Percentiles rank a stretch among this genome's conserved stretches.
Conservation (phyloP, 2,797 vertebrate genomes). For the Alca torda region DNA sequence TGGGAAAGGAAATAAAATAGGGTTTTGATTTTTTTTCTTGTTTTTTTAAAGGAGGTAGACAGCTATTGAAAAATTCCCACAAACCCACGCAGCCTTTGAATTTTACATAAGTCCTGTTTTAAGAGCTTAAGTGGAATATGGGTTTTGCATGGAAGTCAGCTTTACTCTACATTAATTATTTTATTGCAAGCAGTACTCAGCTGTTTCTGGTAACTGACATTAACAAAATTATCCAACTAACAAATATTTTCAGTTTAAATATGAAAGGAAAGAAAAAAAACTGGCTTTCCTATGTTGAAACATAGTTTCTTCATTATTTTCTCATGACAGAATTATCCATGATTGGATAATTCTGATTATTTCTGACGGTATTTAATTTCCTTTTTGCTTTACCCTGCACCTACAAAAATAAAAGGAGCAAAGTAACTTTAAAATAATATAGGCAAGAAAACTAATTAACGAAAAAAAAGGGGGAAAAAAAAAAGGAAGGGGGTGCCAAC, state of each 20-base stretch:
- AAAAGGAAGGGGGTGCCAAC: neutral
- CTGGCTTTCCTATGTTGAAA: neutral
- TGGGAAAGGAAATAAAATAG: neutral
- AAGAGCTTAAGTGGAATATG: neutral
- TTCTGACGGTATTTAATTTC: slow-evolving; percentile 28
- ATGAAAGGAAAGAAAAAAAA: neutral
- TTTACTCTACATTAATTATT: neutral
- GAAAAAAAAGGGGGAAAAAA: neutral
- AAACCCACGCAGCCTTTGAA: neutral
- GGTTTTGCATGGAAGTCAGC: neutral
- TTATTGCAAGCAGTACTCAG: neutral
- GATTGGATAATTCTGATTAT: neutral
- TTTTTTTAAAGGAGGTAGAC: neutral
- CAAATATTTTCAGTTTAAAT: neutral
- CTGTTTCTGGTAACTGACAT: neutral
- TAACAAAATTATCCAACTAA: neutral
- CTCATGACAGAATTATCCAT: neutral
- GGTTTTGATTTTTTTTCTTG: neutral
- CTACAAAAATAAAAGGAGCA: slow-evolving; percentile 24
- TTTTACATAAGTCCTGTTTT: neutral
- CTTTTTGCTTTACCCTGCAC: neutral
- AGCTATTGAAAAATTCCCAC: neutral
- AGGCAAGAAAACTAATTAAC: neutral
- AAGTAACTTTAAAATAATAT: neutral
- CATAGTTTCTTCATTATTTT: neutral